Evolutionary conservation across 2,113 vertebrate species (phyloP).

Genomic region (Oryzias javanicus): DNA sequence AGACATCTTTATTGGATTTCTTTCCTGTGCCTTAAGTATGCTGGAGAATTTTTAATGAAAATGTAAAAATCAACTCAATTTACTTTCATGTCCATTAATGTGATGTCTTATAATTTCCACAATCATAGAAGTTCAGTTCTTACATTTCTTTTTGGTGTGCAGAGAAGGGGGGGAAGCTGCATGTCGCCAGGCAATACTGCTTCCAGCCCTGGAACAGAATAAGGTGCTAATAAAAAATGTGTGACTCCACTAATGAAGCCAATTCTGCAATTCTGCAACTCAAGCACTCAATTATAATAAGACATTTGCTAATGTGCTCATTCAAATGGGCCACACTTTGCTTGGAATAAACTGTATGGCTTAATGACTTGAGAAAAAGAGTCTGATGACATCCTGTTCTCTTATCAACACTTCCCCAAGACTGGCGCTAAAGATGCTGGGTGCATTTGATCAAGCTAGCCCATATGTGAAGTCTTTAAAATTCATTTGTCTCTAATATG

Average conservation of each 20-base stretch:
- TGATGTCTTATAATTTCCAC: conserved; percentile 40
- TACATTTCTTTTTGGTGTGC: conserved; percentile 40
- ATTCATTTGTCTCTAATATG: conserved; percentile 58
- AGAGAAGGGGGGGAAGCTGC: conserved; percentile 18
- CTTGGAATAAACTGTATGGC: conserved; percentile 72
- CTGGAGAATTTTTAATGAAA: conserved; percentile 52
- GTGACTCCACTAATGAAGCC: conserved; percentile 78
- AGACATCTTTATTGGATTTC: conserved; percentile 74
- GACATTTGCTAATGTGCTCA: conserved; percentile 73
- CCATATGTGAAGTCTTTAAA: conserved; percentile 55
- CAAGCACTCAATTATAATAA: conserved; percentile 80
- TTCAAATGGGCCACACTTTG: conserved; percentile 74
- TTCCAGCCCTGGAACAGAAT: conserved; percentile 66
- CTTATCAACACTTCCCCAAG: conserved; percentile 70
- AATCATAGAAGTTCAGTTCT: conserved; percentile 42
- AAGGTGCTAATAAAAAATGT: conserved; percentile 77
- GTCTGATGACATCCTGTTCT: conserved; percentile 73
- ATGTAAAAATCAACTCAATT: conserved; percentile 61
- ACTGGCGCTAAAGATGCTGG: conserved; percentile 54
- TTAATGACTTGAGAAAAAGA: conserved; percentile 77
- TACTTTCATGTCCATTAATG: conserved; percentile 51
- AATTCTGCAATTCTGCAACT: conserved; percentile 75
- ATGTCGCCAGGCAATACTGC: conserved; percentile 54
- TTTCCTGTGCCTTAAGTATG: conserved; percentile 70
- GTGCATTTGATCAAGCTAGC: conserved; percentile 63